Percentiles rank a stretch among this genome's conserved stretches.
These are phyloP conservation scores for Argynnis bischoffii DNA, from an alignment of 2,888 invertebrate species.

Conservation along the genomic window DNA sequence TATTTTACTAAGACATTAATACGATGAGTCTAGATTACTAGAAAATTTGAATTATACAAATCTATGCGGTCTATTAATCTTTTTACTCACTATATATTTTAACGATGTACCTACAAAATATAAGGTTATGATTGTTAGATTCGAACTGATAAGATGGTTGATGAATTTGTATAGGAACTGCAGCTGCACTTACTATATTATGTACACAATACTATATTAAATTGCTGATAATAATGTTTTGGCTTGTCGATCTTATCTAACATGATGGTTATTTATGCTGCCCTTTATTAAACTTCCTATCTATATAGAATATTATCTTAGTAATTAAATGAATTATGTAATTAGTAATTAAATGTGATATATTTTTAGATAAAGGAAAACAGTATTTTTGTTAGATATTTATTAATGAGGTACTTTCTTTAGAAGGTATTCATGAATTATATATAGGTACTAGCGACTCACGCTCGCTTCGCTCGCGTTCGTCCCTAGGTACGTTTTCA, in stretches of 20 bases:
- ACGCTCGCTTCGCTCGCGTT: too few relatives aligned
- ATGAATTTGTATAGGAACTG: slow-evolving; percentile 19
- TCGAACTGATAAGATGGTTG: slow-evolving; percentile 6
- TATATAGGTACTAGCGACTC: too few relatives aligned
- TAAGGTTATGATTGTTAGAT: neutral
- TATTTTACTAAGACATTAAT: slow-evolving; percentile 45
- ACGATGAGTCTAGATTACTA: slow-evolving; percentile 58
- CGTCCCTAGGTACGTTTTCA: too few relatives aligned
- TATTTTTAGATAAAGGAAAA: neutral
- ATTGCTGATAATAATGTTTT: slow-evolving; percentile 23
- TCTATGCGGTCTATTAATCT: slow-evolving; percentile 56
- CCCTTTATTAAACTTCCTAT: slow-evolving; percentile 2
- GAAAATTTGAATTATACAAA: slow-evolving; percentile 56
- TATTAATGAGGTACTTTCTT: too few relatives aligned
- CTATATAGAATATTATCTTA: slow-evolving; percentile 6
- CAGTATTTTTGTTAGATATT: too few relatives aligned
- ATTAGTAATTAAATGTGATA: neutral
- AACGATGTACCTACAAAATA: neutral
- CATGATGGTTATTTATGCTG: neutral
- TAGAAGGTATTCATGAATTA: too few relatives aligned
- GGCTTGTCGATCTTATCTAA: slow-evolving; percentile 20
- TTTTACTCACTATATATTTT: neutral
- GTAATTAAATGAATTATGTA: neutral
- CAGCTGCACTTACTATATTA: slow-evolving; percentile 7
- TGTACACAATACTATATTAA: slow-evolving; percentile 8